phyloP scores from a whole-genome alignment of 2,113 vertebrate genomes.

The Marmota monax region DNA sequence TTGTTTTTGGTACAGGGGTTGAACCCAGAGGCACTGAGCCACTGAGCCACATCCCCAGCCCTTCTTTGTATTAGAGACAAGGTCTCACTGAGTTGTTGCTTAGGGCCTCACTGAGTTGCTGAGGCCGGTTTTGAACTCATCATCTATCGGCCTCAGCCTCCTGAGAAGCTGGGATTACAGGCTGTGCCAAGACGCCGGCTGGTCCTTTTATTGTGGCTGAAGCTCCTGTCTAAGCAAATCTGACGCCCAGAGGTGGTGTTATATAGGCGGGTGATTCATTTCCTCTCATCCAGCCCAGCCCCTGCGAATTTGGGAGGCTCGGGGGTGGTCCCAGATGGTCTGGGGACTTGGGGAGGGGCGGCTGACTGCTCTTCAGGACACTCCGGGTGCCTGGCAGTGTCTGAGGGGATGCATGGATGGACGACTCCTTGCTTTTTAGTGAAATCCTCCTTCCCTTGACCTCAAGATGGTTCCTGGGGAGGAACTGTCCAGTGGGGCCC shows the following conservation, averaged over 20 bases:
- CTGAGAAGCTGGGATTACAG: too few relatives aligned
- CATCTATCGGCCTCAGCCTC: too few relatives aligned
- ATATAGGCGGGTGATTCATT: neutral
- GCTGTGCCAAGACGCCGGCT: neutral
- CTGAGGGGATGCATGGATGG: neutral
- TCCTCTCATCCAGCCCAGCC: neutral
- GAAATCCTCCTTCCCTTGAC: neutral
- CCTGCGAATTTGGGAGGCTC: accelerated
- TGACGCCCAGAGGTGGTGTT: neutral
- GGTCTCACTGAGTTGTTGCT: too few relatives aligned
- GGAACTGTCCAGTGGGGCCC: neutral
- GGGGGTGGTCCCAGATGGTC: neutral
- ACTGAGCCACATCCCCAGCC: too few relatives aligned
- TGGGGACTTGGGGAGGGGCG: too few relatives aligned
- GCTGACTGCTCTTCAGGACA: neutral
- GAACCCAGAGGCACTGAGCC: too few relatives aligned
- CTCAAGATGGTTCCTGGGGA: neutral
- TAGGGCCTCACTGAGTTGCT: too few relatives aligned
- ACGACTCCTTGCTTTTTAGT: neutral
- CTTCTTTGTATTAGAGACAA: too few relatives aligned
- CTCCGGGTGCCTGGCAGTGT: too few relatives aligned
- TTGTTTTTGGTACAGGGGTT: too few relatives aligned
- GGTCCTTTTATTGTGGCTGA: neutral
- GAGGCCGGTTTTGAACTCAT: too few relatives aligned
- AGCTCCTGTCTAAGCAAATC: neutral